These are phyloP conservation scores for Plebejus anna DNA, from an alignment of 2,888 invertebrate species.

Conservation along the genomic window DNA sequence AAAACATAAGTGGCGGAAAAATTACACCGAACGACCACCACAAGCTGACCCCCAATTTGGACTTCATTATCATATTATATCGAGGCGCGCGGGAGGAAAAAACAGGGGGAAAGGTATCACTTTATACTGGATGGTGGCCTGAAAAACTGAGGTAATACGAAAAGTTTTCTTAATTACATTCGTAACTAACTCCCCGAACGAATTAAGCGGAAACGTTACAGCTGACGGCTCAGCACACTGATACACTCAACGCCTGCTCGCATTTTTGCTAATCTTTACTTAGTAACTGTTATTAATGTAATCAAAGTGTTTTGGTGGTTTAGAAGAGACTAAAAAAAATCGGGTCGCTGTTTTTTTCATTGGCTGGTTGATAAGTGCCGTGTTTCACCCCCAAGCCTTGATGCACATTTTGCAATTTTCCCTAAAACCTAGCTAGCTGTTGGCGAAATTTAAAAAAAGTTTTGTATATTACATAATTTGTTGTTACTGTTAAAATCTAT, in stretches of 20 bases:
- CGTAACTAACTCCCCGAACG: constrained; percentile 71
- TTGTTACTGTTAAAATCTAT: constrained; percentile 26
- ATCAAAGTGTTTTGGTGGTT: too few relatives aligned
- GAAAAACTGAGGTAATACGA: constrained; percentile 75
- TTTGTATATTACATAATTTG: constrained; percentile 14
- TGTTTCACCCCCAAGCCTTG: too few relatives aligned
- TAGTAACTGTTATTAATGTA: background rate
- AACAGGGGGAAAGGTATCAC: constrained; percentile 44
- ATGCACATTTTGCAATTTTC: background rate
- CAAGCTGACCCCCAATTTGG: constrained; percentile 46
- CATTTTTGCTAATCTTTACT: background rate
- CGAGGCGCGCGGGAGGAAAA: constrained; percentile 33
- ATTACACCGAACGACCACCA: constrained; percentile 54
- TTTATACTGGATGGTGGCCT: constrained; percentile 50
- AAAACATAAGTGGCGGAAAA: constrained; percentile 74
- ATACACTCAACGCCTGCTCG: constrained; percentile 7
- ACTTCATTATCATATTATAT: constrained; percentile 34
- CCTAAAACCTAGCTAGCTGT: background rate
- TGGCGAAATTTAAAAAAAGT: background rate
- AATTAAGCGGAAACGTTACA: constrained; percentile 64
- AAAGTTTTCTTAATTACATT: constrained; percentile 76
- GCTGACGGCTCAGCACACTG: constrained; percentile 32
- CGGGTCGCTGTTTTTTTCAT: too few relatives aligned
- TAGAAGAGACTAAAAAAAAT: too few relatives aligned
- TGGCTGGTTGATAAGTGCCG: too few relatives aligned